These are phyloP conservation scores for Spheniscus humboldti DNA, from an alignment of 2,797 vertebrate species.

Conservation along the genomic window DNA sequence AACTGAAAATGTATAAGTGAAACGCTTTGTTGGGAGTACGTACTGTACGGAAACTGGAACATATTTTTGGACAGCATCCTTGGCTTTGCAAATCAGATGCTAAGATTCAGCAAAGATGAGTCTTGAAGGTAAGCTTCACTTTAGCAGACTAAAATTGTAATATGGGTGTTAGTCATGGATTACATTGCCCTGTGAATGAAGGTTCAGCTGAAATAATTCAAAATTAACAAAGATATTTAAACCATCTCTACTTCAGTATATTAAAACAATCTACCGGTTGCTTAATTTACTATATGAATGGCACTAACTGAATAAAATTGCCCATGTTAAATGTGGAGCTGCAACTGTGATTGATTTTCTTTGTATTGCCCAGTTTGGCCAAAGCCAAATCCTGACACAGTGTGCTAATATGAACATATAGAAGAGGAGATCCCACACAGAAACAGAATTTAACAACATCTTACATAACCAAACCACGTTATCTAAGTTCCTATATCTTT, in stretches of 20 bases:
- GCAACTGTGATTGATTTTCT: background rate
- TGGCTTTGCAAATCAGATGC: slow-evolving; percentile 51
- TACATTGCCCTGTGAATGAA: background rate
- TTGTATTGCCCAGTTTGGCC: background rate
- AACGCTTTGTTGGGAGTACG: slow-evolving; percentile 59
- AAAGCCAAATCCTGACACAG: background rate
- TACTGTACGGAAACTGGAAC: slow-evolving; percentile 57
- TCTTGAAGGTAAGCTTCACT: slow-evolving; percentile 18
- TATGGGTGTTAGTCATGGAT: background rate
- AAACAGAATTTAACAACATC: background rate
- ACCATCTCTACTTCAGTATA: background rate
- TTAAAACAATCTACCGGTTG: background rate
- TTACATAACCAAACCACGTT: background rate
- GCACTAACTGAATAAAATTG: background rate
- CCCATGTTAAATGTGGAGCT: background rate
- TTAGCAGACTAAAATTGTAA: background rate
- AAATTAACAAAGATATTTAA: background rate
- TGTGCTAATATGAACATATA: background rate
- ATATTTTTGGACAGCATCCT: slow-evolving; percentile 63
- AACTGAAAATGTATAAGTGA: slow-evolving; percentile 49
- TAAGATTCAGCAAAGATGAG: slow-evolving; percentile 36
- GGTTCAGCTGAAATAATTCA: background rate
- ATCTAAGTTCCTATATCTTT: background rate
- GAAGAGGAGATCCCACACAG: background rate
- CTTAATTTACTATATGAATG: background rate